Evolutionary conservation across 2,888 invertebrate genomes (phyloP).

Genomic region (Pteria penguin): DNA sequence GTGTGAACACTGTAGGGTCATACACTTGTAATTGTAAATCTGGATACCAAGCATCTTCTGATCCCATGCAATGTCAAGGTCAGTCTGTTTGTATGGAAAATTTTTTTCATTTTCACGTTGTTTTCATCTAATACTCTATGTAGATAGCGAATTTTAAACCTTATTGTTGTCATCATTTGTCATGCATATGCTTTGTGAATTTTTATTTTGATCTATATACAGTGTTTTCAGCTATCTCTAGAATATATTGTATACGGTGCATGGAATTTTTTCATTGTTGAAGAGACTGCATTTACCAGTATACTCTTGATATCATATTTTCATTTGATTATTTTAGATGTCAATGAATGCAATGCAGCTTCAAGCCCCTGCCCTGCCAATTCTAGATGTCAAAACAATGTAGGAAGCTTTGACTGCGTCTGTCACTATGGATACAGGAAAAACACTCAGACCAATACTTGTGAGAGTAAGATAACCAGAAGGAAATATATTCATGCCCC

Average conservation of each 20-base stretch:
- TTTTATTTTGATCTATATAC: no score
- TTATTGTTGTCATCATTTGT: no score
- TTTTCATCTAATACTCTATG: no score
- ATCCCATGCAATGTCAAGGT: constrained; percentile 27
- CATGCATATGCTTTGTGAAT: no score
- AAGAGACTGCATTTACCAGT: no score
- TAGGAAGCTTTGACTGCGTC: constrained; percentile 28
- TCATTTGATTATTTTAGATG: constrained; percentile 32
- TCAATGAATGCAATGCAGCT: constrained; percentile 25
- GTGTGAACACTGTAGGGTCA: constrained; percentile 49
- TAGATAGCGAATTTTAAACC: no score
- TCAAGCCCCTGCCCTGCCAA: constrained; percentile 27
- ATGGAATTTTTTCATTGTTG: no score
- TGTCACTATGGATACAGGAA: constrained; percentile 33
- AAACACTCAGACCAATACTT: constrained; percentile 19
- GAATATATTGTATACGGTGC: no score
- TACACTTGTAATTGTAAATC: constrained; percentile 49
- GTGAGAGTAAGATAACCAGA: constrained; percentile 29
- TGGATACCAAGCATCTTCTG: constrained; percentile 38
- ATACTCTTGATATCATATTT: no score
- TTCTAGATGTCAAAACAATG: constrained; percentile 18
- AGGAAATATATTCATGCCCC: no score
- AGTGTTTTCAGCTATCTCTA: no score
- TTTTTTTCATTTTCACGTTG: no score
- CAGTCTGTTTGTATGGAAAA: not conserved